Percentiles rank a stretch among this genome's conserved stretches.
These are phyloP conservation scores for Bombus balteatus DNA, from an alignment of 1,140 invertebrate species.

Conservation along the genomic window DNA sequence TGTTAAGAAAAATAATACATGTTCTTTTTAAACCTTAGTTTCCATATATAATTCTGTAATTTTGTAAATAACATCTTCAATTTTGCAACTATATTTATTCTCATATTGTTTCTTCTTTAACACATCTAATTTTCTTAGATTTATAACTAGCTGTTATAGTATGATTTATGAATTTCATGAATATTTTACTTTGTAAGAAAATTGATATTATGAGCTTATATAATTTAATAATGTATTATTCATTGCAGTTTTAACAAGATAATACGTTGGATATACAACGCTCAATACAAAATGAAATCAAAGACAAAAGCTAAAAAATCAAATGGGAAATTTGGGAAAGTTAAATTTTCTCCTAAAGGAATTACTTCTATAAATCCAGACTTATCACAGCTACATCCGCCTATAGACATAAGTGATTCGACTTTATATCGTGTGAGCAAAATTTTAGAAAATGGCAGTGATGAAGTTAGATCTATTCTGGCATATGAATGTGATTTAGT, in stretches of 20 bases:
- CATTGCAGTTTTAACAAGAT: slow-evolving; percentile 16
- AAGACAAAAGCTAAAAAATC: slow-evolving; percentile 41
- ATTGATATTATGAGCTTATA: background rate
- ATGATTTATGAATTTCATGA: background rate
- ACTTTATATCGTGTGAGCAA: slow-evolving; percentile 84
- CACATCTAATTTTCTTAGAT: background rate
- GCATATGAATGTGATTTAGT: slow-evolving; percentile 91
- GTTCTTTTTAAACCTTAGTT: background rate
- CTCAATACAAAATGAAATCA: slow-evolving; percentile 46
- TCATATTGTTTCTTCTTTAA: background rate
- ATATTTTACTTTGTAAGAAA: background rate
- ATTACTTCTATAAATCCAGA: slow-evolving; percentile 73
- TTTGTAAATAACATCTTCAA: background rate
- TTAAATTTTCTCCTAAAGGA: slow-evolving; percentile 32
- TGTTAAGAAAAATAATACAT: background rate
- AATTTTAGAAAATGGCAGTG: slow-evolving; percentile 68
- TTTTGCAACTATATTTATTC: background rate
- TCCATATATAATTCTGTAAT: background rate
- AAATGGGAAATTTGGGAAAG: slow-evolving; percentile 33
- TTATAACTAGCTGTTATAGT: background rate
- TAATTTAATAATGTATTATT: slow-evolving; percentile 11
- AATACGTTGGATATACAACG: slow-evolving; percentile 19
- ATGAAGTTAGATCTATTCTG: slow-evolving; percentile 87
- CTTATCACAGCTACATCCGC: slow-evolving; percentile 85
- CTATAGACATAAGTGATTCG: slow-evolving; percentile 85